Evolutionary conservation across 1,140 invertebrate species (phyloP).

Genomic region (Cydia amplana): DNA sequence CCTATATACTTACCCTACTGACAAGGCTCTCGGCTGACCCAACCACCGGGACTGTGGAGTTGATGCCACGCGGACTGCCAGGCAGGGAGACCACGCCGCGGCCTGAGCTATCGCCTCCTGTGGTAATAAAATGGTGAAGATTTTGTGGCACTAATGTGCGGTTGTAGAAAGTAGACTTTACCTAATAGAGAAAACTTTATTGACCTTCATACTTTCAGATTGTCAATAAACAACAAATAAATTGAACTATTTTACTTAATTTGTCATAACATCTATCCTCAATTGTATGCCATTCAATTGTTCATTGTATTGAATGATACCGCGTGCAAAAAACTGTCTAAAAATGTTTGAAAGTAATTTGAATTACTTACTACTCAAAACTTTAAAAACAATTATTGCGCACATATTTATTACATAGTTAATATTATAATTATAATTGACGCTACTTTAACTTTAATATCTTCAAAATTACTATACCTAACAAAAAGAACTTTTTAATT

Average conservation of each 20-base stretch:
- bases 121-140: background rate
- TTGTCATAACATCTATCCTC: too few species aligned
- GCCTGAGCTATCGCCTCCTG: slow-evolving; percentile 80
- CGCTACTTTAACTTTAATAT: too few species aligned
- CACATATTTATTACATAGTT: too few species aligned
- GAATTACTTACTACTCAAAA: background rate
- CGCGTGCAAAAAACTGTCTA: background rate
- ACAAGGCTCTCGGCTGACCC: slow-evolving; percentile 96
- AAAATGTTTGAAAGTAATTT: background rate
- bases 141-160: background rate
- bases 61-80: slow-evolving; percentile 83
- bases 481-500: background rate
- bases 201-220: too few species aligned
- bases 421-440: too few species aligned
- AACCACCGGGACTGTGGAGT: slow-evolving; percentile 86
- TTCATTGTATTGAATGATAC: background rate
- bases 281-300: too few species aligned
- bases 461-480: too few species aligned
- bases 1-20: slow-evolving; percentile 85
- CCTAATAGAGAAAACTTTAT: background rate
- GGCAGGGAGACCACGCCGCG: slow-evolving; percentile 88
- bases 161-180: background rate
- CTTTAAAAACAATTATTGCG: too few species aligned
- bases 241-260: too few species aligned
- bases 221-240: too few species aligned